Base-by-base conservation (phyloP, 1,140 invertebrate genomes). In the Anoplophora glabripennis region DNA sequence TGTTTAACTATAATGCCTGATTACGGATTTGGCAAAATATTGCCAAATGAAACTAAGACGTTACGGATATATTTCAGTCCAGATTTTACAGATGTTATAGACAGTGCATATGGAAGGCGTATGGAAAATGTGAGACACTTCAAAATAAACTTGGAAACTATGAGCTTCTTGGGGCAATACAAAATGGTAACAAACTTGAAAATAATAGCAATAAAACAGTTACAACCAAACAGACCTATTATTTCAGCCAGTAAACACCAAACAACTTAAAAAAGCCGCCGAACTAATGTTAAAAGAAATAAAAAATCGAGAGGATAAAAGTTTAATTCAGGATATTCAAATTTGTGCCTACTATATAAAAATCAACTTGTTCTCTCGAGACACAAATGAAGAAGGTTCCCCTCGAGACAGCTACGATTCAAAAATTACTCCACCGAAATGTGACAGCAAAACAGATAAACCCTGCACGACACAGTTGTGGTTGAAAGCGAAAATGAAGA, bases 1-100 rank as follows among this genome's bases (percentile, higher is more conserved):
- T 63, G 45, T 44, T 35, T 72, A 1, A 58, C 55, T 7, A 40
- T 72, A 9, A 34, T 15, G 15, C 70, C 70, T 11, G 68, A 69
- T 55, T 70, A 52, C 33, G 70, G 70, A 8, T 72, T 69, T 53
- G 61, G 61, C 15, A 44, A 57, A 34, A 36, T 72, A 15, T 28
- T 40, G 34, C 67, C 70, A 7, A 48, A 57, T 33, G 45, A 66
- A 21, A 51, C 41, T 15, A 65, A 58, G 41, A 55, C 28, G 10
- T 45, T 69, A 3, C 61, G 38, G 10, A 4, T 70, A 36, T 53
- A 48, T 8, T 40, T 67, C 4, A 56, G 55, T 34, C 70, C 70
- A 5, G 59, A 64, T 51, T 35, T 40, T 12, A 14, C 47, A 48
- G 69, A 71, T 59, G 55, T 66, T 37, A 44, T 42, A 3, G 35